Conservation (phyloP, 2,888 invertebrate genomes). For the Drosophila nigricruria region DNA sequence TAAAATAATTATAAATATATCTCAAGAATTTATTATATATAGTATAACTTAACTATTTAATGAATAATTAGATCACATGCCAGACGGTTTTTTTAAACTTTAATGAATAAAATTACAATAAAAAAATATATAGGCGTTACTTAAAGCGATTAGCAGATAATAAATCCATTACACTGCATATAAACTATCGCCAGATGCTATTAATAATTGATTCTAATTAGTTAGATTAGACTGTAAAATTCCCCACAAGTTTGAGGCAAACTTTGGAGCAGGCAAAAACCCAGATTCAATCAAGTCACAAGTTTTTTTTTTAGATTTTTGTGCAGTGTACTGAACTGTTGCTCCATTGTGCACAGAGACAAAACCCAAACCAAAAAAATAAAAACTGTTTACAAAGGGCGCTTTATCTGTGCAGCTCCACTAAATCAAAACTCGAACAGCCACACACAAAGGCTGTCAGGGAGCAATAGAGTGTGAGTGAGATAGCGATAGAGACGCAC, state of each 20-base stretch:
- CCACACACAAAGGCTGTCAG: constrained; percentile 6
- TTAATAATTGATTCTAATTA: not conserved
- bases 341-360: not conserved
- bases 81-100: not conserved
- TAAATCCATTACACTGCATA: constrained; percentile 4
- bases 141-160: constrained; percentile 3
- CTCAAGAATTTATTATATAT: not conserved
- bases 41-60: not conserved
- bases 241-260: too few relatives aligned
- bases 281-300: not conserved
- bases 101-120: not conserved
- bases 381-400: constrained; percentile 16
- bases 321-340: constrained; percentile 22
- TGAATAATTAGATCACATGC: not conserved
- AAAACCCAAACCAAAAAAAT: not conserved
- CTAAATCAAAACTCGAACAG: constrained; percentile 59
- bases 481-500: not conserved
- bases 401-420: constrained; percentile 39
- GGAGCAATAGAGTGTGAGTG: not conserved
- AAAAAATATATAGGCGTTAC: not conserved
- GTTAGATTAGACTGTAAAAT: not conserved
- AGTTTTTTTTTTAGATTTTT: not conserved
- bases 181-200: not conserved
- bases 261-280: not conserved
- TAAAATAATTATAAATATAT: not conserved